Conservation (phyloP, 1,140 invertebrate genomes). For the Rhopalosiphum padi region DNA sequence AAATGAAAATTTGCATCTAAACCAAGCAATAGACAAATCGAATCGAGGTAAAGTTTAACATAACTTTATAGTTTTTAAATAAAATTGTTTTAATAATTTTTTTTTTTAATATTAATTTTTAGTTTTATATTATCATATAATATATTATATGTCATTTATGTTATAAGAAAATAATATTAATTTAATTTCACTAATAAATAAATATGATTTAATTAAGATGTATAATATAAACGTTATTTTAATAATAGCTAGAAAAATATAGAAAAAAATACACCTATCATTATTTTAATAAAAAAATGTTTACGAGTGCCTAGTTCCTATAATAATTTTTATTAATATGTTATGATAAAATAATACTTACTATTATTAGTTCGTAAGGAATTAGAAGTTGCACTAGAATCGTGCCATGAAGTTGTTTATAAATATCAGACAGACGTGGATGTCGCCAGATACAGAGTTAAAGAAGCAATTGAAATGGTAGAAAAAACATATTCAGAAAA, state of each 20-base stretch:
- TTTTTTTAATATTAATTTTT: background rate
- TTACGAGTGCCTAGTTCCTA: background rate
- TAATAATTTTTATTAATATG: background rate
- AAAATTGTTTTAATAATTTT: background rate
- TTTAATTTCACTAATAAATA: background rate
- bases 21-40: constrained; percentile 8
- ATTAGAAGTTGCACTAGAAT: constrained; percentile 25
- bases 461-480: constrained; percentile 23
- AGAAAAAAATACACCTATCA: background rate
- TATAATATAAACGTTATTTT: too few relatives aligned
- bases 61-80: background rate
- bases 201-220: too few relatives aligned
- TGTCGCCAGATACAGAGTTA: background rate
- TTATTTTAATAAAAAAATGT: background rate
- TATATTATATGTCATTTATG: background rate
- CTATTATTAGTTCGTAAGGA: constrained; percentile 25
- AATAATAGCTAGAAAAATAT: too few relatives aligned
- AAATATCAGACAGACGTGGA: constrained; percentile 9
- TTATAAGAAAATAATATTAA: background rate
- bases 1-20: constrained; percentile 27
- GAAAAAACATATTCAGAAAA: constrained; percentile 25
- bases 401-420: background rate
- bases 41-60: background rate
- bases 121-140: background rate
- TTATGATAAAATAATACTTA: background rate